Percentiles rank a stretch among this genome's conserved stretches.
Conservation (phyloP, 2,888 invertebrate species). For the Bibio marci region DNA sequence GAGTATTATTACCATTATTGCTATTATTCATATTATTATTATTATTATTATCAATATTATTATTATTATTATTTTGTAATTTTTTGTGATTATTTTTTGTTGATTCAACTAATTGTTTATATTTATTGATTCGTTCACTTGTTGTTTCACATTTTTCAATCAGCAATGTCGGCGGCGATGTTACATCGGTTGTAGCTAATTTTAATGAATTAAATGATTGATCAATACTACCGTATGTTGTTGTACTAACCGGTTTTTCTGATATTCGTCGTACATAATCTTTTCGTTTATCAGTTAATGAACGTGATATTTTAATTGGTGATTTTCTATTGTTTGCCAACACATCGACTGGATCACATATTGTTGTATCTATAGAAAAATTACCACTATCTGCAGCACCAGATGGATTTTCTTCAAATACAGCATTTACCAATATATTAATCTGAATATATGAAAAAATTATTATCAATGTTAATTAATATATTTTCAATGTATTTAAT, state of each 20-base stretch:
- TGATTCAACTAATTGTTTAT: too few species aligned
- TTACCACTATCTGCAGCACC: slow-evolving; percentile 7
- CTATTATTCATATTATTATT: neutral
- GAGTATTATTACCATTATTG: neutral
- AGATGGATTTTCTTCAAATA: slow-evolving; percentile 11
- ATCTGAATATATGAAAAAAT: slow-evolving; percentile 11
- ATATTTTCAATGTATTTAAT: too few species aligned
- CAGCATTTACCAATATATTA: slow-evolving; percentile 16
- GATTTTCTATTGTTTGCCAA: slow-evolving; percentile 19
- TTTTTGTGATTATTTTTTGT: too few species aligned
- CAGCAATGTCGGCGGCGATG: neutral
- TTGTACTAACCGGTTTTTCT: slow-evolving; percentile 15
- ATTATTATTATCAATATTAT: slow-evolving; percentile 8
- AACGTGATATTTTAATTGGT: slow-evolving; percentile 35
- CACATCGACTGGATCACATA: slow-evolving; percentile 6
- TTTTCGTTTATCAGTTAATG: slow-evolving; percentile 43
- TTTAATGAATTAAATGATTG: slow-evolving; percentile 12
- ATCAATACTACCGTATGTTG: slow-evolving; percentile 14
- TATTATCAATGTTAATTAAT: neutral
- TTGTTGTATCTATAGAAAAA: slow-evolving; percentile 8
- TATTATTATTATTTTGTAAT: slow-evolving; percentile 9
- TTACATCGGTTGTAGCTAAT: slow-evolving; percentile 8
- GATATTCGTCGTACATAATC: slow-evolving; percentile 47
- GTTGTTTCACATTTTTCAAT: too few species aligned
- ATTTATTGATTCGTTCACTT: too few species aligned